These are phyloP conservation scores for Leptopilina syphax DNA, from an alignment of 2,888 invertebrate genomes.

Conservation along the genomic window DNA sequence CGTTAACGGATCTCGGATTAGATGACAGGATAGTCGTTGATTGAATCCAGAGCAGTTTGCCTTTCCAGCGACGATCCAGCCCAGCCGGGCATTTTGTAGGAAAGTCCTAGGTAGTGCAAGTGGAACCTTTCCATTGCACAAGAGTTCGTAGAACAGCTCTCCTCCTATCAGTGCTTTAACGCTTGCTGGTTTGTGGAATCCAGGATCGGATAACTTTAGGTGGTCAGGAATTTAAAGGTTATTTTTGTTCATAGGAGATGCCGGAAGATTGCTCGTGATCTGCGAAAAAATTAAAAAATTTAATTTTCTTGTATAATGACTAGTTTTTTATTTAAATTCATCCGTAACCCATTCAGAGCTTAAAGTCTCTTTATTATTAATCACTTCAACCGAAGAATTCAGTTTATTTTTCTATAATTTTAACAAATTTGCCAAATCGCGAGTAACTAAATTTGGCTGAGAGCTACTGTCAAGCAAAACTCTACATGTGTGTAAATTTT, in stretches of 20 bases:
- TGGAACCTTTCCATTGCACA: background rate
- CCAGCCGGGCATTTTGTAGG: background rate
- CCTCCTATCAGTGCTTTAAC: slow-evolving; percentile 12
- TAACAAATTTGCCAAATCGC: background rate
- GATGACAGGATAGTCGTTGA: background rate
- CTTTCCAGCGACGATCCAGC: slow-evolving; percentile 14
- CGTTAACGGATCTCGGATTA: background rate
- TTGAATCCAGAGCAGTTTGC: background rate
- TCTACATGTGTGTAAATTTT: background rate
- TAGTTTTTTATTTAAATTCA: background rate
- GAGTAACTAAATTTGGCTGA: slow-evolving; percentile 13
- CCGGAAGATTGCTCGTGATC: background rate
- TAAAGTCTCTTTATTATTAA: background rate
- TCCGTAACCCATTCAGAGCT: background rate
- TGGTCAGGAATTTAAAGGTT: background rate
- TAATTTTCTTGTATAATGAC: background rate
- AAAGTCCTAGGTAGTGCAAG: background rate
- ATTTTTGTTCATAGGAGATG: background rate
- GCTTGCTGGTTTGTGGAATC: background rate
- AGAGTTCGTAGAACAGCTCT: slow-evolving; percentile 10
- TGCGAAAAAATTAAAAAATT: slow-evolving; percentile 5
- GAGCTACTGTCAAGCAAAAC: slow-evolving; percentile 10
- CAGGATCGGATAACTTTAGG: background rate
- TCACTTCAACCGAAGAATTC: background rate
- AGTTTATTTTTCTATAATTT: background rate